These are phyloP conservation scores for Lithodes maja DNA, from an alignment of 2,888 invertebrate species.

Conservation along the genomic window DNA sequence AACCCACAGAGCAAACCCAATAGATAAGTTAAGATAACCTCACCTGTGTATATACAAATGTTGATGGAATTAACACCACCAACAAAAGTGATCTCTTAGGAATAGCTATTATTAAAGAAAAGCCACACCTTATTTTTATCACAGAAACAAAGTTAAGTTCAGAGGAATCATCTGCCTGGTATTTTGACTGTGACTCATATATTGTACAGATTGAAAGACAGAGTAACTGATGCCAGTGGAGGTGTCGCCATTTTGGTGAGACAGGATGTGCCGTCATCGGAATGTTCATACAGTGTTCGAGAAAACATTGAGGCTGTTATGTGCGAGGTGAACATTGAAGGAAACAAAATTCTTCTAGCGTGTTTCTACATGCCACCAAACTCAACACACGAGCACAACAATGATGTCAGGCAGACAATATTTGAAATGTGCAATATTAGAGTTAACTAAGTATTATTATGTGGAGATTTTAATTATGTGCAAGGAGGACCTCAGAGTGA, in stretches of 20 bases:
- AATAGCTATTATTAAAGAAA: not conserved
- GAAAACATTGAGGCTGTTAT: constrained; percentile 16
- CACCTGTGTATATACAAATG: constrained; percentile 1
- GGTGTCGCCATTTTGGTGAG: constrained; percentile 17
- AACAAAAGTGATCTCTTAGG: not conserved
- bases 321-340: not conserved
- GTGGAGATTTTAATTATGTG: constrained; percentile 27
- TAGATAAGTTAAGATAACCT: not conserved
- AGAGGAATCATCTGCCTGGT: constrained; percentile 10
- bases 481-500: constrained; percentile 23
- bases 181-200: constrained; percentile 9
- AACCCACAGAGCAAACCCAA: not conserved
- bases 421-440: constrained; percentile 2
- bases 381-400: not conserved
- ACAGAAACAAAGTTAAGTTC: not conserved
- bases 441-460: constrained; percentile 17
- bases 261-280: constrained; percentile 3
- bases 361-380: constrained; percentile 29
- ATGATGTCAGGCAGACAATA: not conserved
- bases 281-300: not conserved
- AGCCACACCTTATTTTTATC: not conserved
- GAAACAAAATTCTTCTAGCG: not conserved
- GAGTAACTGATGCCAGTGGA: not conserved
- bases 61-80: constrained; percentile 19
- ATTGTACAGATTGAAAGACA: constrained; percentile 18